Evolutionary conservation across 2,113 vertebrate genomes (phyloP).

Genomic region (Mohoua ochrocephala): DNA sequence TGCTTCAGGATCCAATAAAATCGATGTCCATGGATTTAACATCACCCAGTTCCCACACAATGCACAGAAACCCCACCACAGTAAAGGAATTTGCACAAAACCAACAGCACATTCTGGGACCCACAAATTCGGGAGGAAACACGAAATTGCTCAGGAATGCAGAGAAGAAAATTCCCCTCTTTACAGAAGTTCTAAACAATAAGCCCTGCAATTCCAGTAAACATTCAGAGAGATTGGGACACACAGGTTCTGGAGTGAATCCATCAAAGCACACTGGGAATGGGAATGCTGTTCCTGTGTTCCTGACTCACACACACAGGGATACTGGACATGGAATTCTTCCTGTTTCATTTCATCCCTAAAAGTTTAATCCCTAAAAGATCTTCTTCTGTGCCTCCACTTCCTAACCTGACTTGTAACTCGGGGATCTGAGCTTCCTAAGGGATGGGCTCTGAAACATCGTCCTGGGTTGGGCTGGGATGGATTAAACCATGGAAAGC

Average conservation of each 20-base stretch:
- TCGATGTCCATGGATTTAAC: not conserved
- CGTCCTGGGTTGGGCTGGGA: not conserved
- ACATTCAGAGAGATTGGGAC: not conserved
- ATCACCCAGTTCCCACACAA: fast-evolving
- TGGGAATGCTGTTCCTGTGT: not conserved
- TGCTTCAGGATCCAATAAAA: not conserved
- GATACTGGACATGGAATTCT: not conserved
- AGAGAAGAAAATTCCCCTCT: not conserved
- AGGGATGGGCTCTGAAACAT: not conserved
- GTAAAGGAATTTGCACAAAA: not conserved
- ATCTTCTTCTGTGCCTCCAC: not conserved
- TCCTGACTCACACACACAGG: not conserved
- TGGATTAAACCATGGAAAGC: not conserved
- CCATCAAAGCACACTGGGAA: not conserved
- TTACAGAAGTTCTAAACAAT: not conserved
- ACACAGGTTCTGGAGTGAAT: not conserved
- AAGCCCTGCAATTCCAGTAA: not conserved
- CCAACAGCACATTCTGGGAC: not conserved
- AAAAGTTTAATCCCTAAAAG: not conserved
- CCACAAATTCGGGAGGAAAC: not conserved
- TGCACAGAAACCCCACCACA: not conserved
- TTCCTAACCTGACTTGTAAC: not conserved
- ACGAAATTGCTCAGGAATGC: not conserved
- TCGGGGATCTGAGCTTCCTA: not conserved
- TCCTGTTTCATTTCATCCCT: not conserved